Percentiles rank a stretch among this genome's conserved stretches.
Conservation (phyloP, 2,113 vertebrate genomes). For the Xyliphius kryptos region DNA sequence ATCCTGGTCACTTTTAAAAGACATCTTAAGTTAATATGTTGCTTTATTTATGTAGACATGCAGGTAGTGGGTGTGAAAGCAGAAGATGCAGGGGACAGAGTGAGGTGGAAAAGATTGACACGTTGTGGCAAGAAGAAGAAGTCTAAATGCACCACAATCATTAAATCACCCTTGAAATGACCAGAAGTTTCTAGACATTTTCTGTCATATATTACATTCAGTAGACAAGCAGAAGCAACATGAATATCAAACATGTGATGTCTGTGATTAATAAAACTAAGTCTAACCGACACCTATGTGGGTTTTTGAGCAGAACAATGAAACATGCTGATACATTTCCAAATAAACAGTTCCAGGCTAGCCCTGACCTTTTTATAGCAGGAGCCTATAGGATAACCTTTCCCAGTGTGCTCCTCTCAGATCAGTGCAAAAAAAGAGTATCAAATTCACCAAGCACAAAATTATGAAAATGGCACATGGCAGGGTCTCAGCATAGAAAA, state of each 20-base stretch:
- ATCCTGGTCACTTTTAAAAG: no score
- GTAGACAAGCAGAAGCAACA: background rate
- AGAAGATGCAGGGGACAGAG: no score
- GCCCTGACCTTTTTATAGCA: background rate
- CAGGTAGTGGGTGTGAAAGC: no score
- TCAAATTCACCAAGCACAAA: background rate
- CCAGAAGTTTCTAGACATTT: background rate
- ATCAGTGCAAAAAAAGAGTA: slow-evolving; percentile 1
- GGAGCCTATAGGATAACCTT: slow-evolving; percentile 1
- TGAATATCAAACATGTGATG: no score
- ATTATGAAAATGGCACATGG: slow-evolving; percentile 7
- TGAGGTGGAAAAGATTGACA: no score
- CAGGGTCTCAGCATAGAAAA: background rate
- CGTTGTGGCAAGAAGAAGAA: no score
- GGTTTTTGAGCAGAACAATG: background rate
- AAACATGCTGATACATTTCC: slow-evolving; percentile 7
- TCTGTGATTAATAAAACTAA: no score
- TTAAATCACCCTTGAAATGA: no score
- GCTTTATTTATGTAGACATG: no score
- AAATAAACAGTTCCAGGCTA: slow-evolving; percentile 2
- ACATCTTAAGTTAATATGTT: no score
- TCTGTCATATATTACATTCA: background rate
- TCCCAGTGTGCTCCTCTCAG: background rate
- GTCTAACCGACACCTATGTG: background rate
- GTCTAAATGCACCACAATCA: no score